These are phyloP conservation scores for Montipora efflorescens DNA, from an alignment of 64 coral and sea anemone genomes.

Conservation along the genomic window DNA sequence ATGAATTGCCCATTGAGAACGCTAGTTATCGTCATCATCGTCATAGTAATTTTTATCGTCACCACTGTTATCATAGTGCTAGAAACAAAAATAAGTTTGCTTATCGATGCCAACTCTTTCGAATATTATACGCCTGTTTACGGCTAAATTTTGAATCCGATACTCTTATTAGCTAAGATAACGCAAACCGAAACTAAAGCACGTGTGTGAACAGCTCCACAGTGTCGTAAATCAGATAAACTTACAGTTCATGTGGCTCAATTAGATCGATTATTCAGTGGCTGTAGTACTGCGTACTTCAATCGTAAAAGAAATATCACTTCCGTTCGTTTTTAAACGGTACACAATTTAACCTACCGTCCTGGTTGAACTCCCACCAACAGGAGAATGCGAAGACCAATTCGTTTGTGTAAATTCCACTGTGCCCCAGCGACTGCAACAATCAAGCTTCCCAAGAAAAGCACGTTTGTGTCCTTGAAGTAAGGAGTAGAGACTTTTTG, in stretches of 20 bases:
- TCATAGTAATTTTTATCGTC: not conserved
- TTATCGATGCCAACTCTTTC: not conserved
- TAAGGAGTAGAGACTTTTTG: constrained; percentile 85
- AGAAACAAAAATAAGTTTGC: not conserved
- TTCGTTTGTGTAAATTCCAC: constrained; percentile 91
- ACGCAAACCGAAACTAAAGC: constrained; percentile 1
- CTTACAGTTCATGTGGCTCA: not conserved
- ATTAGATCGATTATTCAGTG: not conserved
- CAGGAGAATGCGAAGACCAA: constrained; percentile 79
- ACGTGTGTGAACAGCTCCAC: not conserved
- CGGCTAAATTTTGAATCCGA: not conserved
- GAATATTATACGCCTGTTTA: not conserved
- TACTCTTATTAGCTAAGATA: not conserved
- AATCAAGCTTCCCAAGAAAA: constrained; percentile 88
- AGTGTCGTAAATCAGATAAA: not conserved
- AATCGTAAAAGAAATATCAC: not conserved
- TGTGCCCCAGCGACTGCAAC: constrained; percentile 87
- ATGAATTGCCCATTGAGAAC: too few species aligned
- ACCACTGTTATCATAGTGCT: not conserved
- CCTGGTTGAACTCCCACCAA: constrained; percentile 85
- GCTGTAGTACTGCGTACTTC: not conserved
- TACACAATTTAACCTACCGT: constrained; percentile 40
- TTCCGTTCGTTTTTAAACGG: not conserved
- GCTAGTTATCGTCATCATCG: not conserved
- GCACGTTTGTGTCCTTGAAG: constrained; percentile 94